Evolutionary conservation across 2,797 vertebrate species (phyloP), one percentile per base, ranked within the genome.

Genomic region (Artibeus jamaicensis): DNA sequence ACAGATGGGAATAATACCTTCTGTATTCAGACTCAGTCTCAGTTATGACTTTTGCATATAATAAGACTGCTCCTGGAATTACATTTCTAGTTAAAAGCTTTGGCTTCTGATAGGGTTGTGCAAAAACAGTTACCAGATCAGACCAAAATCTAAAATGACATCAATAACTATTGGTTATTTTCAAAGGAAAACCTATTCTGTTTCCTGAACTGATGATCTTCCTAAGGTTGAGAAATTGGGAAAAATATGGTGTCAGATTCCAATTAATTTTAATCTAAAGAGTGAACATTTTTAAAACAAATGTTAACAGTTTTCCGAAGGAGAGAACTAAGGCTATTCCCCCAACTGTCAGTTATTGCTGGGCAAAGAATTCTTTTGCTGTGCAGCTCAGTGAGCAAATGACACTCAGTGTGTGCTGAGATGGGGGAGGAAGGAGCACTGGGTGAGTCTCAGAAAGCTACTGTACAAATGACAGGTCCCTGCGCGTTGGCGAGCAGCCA

Each of bases 11-110:
- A 50, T 78, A 96, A 96, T 94, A 86, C 21, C 2, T 68, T 96
- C 91, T 96, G 7, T 90, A 92, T 96, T 97, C 82, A 96, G 39
- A 95, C 5, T 19, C n/a, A 93, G 22, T 76, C 50, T 91, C 48
- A 59, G 37, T 55, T 89, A 53, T 83, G 53, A 92, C 44, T 96
- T 93, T 93, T 84, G 77, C 87, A 42, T 90, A 68, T 77, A 86
- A 68, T 78, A 48, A 97, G 92, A 46, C 55, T 91, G 11, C 55
- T 93, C 68, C 26, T 39, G 29, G 19, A 55, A 83, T 85, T 21
- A 59, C 9, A 74, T 55, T 79, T 91, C 84, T 70, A 42, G 12
- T 67, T 53, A 53, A 90, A 93, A 92, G 29, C 15, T n/a, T 12
- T 65, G 46, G 32, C n/a, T 94, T 91, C 39, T 67, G 85, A 77